Evolutionary conservation across 2,888 invertebrate species (phyloP).

Genomic region (Stenchaetothrips biformis): DNA sequence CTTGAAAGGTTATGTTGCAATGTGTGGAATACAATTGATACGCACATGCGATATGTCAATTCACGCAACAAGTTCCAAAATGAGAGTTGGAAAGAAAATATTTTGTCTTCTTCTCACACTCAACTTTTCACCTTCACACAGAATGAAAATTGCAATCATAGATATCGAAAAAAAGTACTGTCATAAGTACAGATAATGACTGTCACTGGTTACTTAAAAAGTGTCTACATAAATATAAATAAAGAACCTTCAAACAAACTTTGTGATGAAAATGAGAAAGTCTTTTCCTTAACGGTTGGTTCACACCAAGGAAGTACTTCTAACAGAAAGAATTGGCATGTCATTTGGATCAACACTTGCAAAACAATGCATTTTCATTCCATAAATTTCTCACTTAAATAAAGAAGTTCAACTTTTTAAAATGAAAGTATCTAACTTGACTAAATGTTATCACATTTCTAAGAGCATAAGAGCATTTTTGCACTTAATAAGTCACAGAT

Average conservation of each 20-base stretch:
- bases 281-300: not conserved
- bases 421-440: slow-evolving; percentile 4
- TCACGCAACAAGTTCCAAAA: not conserved
- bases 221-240: not conserved
- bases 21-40: slow-evolving; percentile 4
- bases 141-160: not conserved
- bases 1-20: not conserved
- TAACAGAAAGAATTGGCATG: not conserved
- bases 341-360: not conserved
- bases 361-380: not conserved
- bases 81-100: not conserved
- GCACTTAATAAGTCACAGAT: not conserved
- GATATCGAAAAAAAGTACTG: not conserved
- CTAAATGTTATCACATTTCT: slow-evolving; percentile 18
- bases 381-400: not conserved
- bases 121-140: not conserved
- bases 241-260: not conserved
- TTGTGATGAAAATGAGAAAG: not conserved
- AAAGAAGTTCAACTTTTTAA: no score
- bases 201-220: not conserved
- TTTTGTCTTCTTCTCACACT: not conserved
- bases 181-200: not conserved
- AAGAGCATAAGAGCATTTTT: slow-evolving; percentile 10
- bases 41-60: slow-evolving; percentile 11
- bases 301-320: not conserved